phyloP scores from a whole-genome alignment of 2,113 vertebrate species.

The Cervus canadensis region DNA sequence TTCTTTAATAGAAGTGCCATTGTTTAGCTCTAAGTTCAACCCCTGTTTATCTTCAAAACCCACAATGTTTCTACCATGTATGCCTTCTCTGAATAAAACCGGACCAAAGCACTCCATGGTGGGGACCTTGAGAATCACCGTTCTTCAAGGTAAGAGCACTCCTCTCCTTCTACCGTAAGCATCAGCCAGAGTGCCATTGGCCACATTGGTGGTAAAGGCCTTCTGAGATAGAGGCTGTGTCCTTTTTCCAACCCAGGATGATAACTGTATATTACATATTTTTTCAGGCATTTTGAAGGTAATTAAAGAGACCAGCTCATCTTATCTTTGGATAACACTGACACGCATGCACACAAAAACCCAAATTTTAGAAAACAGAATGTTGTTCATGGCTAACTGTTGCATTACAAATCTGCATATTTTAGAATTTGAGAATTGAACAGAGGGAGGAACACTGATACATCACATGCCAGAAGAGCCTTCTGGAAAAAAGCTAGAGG shows the following conservation, averaged over 20 bases:
- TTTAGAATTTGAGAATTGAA: not conserved
- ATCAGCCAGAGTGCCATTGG: not conserved
- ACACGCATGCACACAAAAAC: not conserved
- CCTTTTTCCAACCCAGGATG: not conserved
- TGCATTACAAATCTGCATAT: conserved; percentile 6
- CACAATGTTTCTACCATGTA: not conserved
- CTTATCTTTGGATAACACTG: not conserved
- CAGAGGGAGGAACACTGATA: not conserved
- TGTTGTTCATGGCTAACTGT: not conserved
- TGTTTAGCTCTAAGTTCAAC: not conserved
- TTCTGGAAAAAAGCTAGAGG: not conserved
- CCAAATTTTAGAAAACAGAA: not conserved
- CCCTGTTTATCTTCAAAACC: not conserved
- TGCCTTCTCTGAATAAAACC: not conserved
- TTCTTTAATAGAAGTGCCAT: not conserved
- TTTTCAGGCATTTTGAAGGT: not conserved
- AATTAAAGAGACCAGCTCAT: not conserved
- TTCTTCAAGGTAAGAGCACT: not conserved
- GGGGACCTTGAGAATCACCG: not conserved
- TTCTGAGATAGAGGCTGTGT: not conserved
- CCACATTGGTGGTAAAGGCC: not conserved
- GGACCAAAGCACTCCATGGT: not conserved
- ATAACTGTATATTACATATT: not conserved
- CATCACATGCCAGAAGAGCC: not conserved
- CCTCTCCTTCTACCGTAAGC: rapidly evolving